phyloP scores from a whole-genome alignment of 2,113 vertebrate species.

The Ursus arctos region DNA sequence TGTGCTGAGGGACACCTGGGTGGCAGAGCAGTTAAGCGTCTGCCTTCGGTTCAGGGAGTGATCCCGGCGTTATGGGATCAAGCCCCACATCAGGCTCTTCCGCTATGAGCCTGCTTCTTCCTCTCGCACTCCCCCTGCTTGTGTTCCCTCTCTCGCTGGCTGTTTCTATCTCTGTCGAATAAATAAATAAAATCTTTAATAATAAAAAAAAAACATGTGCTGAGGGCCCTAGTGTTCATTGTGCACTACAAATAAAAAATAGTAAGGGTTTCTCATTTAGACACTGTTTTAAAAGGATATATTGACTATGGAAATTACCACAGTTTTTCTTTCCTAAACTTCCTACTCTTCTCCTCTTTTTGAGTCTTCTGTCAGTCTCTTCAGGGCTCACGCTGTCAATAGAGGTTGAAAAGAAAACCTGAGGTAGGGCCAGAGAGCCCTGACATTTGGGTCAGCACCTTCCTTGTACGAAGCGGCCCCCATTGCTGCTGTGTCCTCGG shows the following conservation, averaged over 20 bases:
- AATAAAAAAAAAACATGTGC: neutral
- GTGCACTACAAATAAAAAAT: neutral
- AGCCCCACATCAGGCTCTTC: too few relatives aligned
- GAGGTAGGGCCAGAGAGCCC: neutral
- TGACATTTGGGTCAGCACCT: neutral
- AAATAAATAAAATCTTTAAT: too few relatives aligned
- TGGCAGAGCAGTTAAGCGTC: too few relatives aligned
- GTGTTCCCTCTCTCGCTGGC: too few relatives aligned
- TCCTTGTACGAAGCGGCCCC: accelerated
- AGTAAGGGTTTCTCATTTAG: neutral
- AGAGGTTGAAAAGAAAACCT: neutral
- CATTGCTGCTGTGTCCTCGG: neutral
- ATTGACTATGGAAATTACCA: neutral
- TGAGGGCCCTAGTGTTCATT: neutral
- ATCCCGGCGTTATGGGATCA: too few relatives aligned
- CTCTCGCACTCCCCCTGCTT: too few relatives aligned
- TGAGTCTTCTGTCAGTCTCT: neutral
- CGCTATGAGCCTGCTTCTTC: too few relatives aligned
- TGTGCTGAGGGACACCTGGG: neutral
- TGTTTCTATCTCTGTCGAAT: too few relatives aligned
- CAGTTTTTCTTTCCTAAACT: neutral
- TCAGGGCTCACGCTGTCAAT: neutral
- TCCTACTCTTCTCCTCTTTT: neutral
- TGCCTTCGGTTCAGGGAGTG: too few relatives aligned
- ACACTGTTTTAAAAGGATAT: neutral